phyloP scores from a whole-genome alignment of 2,888 invertebrate species.

The Choristoneura rosaceana region DNA sequence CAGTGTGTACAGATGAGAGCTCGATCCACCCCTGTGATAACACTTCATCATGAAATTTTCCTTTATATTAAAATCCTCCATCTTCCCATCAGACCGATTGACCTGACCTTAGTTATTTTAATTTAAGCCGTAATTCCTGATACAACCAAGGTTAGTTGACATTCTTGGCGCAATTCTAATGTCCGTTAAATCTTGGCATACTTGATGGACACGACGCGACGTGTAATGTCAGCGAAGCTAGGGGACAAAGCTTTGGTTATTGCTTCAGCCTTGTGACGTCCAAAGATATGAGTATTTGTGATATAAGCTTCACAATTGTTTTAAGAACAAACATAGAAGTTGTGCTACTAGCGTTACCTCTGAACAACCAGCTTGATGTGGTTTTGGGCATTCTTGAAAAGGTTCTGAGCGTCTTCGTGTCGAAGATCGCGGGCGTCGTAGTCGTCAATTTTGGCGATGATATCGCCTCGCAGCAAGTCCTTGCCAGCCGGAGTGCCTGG shows the following conservation, averaged over 20 bases:
- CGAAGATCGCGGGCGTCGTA: slow-evolving; percentile 94
- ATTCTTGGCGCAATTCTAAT: slow-evolving; percentile 28
- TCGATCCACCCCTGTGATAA: slow-evolving; percentile 76
- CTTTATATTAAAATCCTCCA: slow-evolving; percentile 3
- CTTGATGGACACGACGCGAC: slow-evolving; percentile 24
- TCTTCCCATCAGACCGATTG: slow-evolving; percentile 10
- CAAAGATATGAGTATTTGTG: background rate
- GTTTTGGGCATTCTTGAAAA: slow-evolving; percentile 93
- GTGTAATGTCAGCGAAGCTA: slow-evolving; percentile 19
- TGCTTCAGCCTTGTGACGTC: slow-evolving; percentile 12
- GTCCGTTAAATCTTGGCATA: slow-evolving; percentile 12
- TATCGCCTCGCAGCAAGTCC: slow-evolving; percentile 94
- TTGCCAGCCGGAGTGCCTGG: slow-evolving; percentile 94
- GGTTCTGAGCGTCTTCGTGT: slow-evolving; percentile 96
- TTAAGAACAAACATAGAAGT: slow-evolving; percentile 21
- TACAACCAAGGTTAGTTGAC: slow-evolving; percentile 29
- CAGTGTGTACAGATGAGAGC: slow-evolving; percentile 75
- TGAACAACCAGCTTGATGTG: slow-evolving; percentile 93
- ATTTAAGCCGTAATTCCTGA: slow-evolving; percentile 19
- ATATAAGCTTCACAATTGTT: slow-evolving; percentile 7
- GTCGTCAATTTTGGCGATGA: slow-evolving; percentile 95
- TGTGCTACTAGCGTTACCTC: slow-evolving; percentile 84
- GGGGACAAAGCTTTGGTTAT: slow-evolving; percentile 19
- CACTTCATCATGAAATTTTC: slow-evolving; percentile 45
- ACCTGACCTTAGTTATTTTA: slow-evolving; percentile 33